These are phyloP conservation scores for Ceyx margarethae DNA, from an alignment of 2,113 vertebrate genomes.

Conservation along the genomic window DNA sequence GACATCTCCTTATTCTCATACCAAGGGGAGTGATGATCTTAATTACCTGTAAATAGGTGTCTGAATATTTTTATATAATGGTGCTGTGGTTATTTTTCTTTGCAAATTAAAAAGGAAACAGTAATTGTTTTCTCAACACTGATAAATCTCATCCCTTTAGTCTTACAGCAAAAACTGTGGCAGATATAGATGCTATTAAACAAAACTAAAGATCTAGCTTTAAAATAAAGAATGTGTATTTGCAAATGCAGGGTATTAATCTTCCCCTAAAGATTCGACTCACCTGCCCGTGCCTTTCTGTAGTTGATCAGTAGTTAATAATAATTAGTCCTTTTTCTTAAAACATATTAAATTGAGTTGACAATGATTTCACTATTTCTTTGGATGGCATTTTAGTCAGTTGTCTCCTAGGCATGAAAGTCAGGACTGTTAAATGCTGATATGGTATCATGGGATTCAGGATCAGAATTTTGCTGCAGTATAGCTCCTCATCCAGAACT, in stretches of 20 bases:
- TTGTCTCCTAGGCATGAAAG: constrained; percentile 59
- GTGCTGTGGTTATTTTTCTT: neutral
- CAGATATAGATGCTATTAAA: constrained; percentile 15
- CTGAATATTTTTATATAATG: neutral
- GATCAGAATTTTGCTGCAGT: constrained; percentile 70
- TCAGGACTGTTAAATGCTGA: constrained; percentile 70
- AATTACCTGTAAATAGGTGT: neutral
- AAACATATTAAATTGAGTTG: constrained; percentile 22
- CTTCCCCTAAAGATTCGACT: neutral
- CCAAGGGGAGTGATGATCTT: fast-evolving
- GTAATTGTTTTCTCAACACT: neutral
- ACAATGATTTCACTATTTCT: constrained; percentile 60
- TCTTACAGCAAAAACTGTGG: constrained; percentile 25
- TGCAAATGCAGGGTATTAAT: neutral
- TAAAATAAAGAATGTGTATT: constrained; percentile 33
- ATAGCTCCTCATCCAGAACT: constrained; percentile 69
- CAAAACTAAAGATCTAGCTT: constrained; percentile 15
- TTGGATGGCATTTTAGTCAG: constrained; percentile 60
- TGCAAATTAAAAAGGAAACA: neutral
- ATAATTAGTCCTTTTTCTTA: neutral
- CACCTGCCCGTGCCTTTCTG: neutral
- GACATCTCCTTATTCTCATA: neutral
- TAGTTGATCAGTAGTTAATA: neutral
- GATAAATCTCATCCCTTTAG: neutral
- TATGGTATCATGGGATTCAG: constrained; percentile 72